A percentile compares a stretch with the other conserved stretches of the same genome.
These are phyloP conservation scores for Drosophila bunnanda DNA, from an alignment of 2,888 invertebrate species.

Conservation along the genomic window DNA sequence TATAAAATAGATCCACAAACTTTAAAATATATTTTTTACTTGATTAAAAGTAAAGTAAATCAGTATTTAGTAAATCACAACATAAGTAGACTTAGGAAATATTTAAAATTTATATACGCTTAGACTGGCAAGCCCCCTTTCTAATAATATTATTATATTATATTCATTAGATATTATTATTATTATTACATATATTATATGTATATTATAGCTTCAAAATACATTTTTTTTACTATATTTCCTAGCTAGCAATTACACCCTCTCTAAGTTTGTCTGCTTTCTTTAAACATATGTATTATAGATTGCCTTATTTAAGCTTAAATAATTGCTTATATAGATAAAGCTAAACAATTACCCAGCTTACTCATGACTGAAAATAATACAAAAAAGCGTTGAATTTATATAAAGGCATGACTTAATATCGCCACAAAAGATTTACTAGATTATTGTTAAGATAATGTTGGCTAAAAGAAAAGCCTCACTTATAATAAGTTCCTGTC, in stretches of 20 bases:
- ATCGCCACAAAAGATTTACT: conserved; percentile 14
- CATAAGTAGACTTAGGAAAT: no score
- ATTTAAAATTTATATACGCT: no score
- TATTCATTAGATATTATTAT: not conserved
- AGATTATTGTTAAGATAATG: conserved; percentile 3
- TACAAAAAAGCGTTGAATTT: not conserved
- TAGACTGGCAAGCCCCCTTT: no score
- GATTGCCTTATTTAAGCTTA: conserved; percentile 1
- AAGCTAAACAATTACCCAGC: conserved; percentile 3
- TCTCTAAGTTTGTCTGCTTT: not conserved
- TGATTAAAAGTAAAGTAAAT: no score
- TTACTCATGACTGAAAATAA: conserved; percentile 11
- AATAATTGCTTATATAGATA: not conserved
- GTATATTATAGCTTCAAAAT: not conserved
- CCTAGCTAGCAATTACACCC: not conserved
- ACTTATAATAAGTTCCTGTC: not conserved
- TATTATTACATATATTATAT: no score
- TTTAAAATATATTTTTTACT: no score
- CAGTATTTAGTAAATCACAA: no score
- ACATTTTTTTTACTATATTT: not conserved
- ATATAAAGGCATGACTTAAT: conserved; percentile 14
- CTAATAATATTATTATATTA: no score
- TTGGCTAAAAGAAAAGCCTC: conserved; percentile 1
- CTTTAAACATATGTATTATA: not conserved
- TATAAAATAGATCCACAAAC: no score